Percentiles rank a stretch among this genome's conserved stretches.
phyloP scores from a whole-genome alignment of 2,888 invertebrate species.

The Corbicula japonica region DNA sequence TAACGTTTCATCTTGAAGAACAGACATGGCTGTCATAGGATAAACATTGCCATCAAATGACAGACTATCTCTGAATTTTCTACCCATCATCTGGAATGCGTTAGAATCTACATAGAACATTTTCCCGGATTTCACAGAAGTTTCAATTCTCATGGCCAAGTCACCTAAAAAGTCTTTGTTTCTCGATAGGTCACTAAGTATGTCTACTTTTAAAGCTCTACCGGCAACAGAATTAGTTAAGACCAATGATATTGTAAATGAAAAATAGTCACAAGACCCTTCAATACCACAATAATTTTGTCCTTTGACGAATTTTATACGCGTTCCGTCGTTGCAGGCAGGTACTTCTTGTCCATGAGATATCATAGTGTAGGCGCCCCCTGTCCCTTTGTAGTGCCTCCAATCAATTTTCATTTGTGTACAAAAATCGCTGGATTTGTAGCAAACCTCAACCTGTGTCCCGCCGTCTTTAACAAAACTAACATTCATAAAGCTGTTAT shows the following conservation, averaged over 20 bases:
- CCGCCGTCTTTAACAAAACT: slow-evolving; percentile 30
- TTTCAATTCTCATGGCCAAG: slow-evolving; percentile 80
- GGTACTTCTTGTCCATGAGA: slow-evolving; percentile 10
- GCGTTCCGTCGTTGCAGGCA: background rate
- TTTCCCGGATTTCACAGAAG: slow-evolving; percentile 70
- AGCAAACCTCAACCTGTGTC: slow-evolving; percentile 26
- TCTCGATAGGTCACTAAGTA: slow-evolving; percentile 41
- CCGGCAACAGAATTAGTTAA: slow-evolving; percentile 14
- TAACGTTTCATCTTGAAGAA: slow-evolving; percentile 76
- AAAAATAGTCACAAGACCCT: slow-evolving; percentile 21
- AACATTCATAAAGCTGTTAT: slow-evolving; percentile 41
- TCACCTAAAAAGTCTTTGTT: slow-evolving; percentile 65
- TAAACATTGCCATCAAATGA: slow-evolving; percentile 84
- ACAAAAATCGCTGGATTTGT: slow-evolving; percentile 32
- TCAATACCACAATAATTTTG: slow-evolving; percentile 32
- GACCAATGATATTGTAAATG: slow-evolving; percentile 2
- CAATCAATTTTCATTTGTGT: too few species aligned
- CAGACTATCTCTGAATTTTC: slow-evolving; percentile 74
- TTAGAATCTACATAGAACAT: slow-evolving; percentile 84
- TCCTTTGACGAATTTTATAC: background rate
- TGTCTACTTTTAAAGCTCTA: slow-evolving; percentile 23
- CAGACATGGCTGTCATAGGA: slow-evolving; percentile 81
- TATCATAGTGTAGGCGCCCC: slow-evolving; percentile 55
- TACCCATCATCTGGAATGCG: slow-evolving; percentile 80
- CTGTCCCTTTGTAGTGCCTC: slow-evolving; percentile 30